Evolutionary conservation across 2,113 vertebrate genomes (phyloP).

Genomic region (Paramormyrops kingsleyae): DNA sequence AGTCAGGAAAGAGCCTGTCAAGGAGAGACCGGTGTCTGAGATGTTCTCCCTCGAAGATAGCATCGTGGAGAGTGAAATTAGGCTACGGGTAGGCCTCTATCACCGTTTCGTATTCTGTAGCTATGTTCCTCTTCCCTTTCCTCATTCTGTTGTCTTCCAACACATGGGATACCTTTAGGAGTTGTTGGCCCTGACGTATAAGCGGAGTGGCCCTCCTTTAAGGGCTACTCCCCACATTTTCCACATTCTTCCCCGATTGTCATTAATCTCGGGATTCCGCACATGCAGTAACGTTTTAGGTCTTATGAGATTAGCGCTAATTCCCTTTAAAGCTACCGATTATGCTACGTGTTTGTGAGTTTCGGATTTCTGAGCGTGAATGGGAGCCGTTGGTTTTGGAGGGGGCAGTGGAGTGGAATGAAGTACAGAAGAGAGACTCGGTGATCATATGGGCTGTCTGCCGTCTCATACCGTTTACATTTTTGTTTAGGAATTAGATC

Average conservation of each 20-base stretch:
- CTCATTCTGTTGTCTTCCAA: not conserved
- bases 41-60: constrained; percentile 95
- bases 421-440: not conserved
- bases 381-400: not conserved
- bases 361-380: constrained; percentile 19
- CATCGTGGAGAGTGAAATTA: constrained; percentile 92
- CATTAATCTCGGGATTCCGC: constrained; percentile 46
- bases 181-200: not conserved
- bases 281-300: constrained; percentile 41
- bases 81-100: constrained; percentile 75
- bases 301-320: constrained; percentile 29
- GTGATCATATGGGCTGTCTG: not conserved
- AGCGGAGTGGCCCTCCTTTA: not conserved
- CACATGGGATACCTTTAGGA: not conserved
- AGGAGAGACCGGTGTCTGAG: constrained; percentile 91
- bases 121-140: not conserved
- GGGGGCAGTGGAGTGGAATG: not conserved
- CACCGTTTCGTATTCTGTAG: not conserved
- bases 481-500: not conserved
- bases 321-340: constrained; percentile 44
- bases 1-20: constrained; percentile 86
- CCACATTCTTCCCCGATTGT: constrained; percentile 25
- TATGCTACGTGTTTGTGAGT: constrained; percentile 35
- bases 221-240: not conserved
- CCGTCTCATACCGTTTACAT: not conserved